Evolutionary conservation across 2,888 invertebrate genomes (phyloP), one percentile per base, ranked within the genome.

Genomic region (Polydrusus cervinus): DNA sequence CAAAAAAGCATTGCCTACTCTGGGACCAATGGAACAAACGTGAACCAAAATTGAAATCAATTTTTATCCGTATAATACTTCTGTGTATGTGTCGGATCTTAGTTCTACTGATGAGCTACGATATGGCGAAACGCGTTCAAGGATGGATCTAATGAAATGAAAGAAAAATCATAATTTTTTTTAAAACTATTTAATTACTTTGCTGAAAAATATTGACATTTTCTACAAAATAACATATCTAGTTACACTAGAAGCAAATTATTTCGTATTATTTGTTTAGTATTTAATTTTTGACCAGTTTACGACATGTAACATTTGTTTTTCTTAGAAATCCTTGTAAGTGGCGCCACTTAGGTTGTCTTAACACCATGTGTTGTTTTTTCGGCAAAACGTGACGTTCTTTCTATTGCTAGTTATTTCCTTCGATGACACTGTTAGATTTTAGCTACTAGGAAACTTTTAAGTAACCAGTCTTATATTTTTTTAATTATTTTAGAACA

Each of bases 321-420:
- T 72, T 76, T 76, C 76, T 65, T 30, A 66, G 76, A 76, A 76
- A 72, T 61, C 65, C 57, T 55, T 30, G 55, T 20, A 47, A 60
- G 25, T 72, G 76, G 76, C 76, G 76, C 76, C 76, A 76, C 64
- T 76, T 67, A 60, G 25, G 43, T 43, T 60, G 38, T 45, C 51
- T 69, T 62, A 62, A 47, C 74, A 74, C 60, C 74, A 74, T 74
- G 64, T 74, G 68, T 25, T 74, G 64, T 62, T 74, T 73, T 73
- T 62, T 74, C 60, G 40, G n/a, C 20, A 47, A 65, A 25, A 45
- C 20, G 40, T 68, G 67, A 57, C 67, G 57, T 66, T 38, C 34
- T 66, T 40, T 8, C 18, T 38, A 40, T 40, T 53, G 38, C 18
- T 66, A 66, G 53, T 66, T n/a, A n/a, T n/a, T 66, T 53, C 47